Evolutionary conservation across 92 coral and sea anemone genomes (phyloP).

Genomic region (Phenganax marumi): DNA sequence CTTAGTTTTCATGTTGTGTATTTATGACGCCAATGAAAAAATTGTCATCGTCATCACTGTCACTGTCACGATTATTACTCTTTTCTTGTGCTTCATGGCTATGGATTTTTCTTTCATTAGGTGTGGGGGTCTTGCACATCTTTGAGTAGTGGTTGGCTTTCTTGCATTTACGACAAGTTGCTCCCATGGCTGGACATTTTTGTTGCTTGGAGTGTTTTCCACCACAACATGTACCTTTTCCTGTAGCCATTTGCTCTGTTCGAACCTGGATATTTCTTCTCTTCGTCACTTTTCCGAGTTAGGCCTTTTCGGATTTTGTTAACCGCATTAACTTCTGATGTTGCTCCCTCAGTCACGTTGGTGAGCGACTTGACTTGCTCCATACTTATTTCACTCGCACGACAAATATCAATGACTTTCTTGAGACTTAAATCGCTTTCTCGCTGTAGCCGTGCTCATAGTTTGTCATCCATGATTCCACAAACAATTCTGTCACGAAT

Average conservation of each 20-base stretch:
- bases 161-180: too few relatives aligned
- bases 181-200: background rate
- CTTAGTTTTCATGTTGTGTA: background rate
- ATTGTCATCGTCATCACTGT: background rate
- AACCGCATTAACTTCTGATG: background rate
- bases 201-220: too few relatives aligned
- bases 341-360: background rate
- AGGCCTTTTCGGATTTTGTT: background rate
- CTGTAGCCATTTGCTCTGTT: too few relatives aligned
- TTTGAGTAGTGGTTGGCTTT: background rate
- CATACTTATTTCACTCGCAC: background rate
- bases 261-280: too few relatives aligned
- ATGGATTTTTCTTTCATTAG: background rate
- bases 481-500: conserved; percentile 27
- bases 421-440: conserved; percentile 6
- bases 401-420: conserved; percentile 5
- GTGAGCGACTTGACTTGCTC: background rate
- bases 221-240: too few relatives aligned
- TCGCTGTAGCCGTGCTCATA: conserved; percentile 20
- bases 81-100: background rate
- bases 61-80: background rate
- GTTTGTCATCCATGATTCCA: conserved; percentile 29
- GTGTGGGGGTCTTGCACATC: background rate
- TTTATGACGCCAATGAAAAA: background rate
- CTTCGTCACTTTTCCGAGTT: too few relatives aligned